phyloP scores from a whole-genome alignment of 2,113 vertebrate species.

The Artemisiospiza belli region DNA sequence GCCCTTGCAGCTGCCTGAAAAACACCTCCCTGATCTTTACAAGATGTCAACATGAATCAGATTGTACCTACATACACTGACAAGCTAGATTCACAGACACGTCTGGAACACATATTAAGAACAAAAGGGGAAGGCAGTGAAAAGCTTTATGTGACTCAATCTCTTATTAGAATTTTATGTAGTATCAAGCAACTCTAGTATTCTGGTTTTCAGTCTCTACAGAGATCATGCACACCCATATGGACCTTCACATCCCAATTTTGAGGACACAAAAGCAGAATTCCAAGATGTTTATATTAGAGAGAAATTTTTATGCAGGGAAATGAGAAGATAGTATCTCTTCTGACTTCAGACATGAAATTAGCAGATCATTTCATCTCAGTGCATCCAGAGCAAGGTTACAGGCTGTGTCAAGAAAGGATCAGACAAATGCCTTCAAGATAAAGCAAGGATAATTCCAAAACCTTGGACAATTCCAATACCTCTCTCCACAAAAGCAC shows the following conservation, averaged over 20 bases:
- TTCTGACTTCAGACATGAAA: slow-evolving; percentile 73
- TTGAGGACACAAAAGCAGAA: slow-evolving; percentile 41
- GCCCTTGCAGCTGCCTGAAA: slow-evolving; percentile 13
- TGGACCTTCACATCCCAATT: background rate
- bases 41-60: slow-evolving; percentile 5
- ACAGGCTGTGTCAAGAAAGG: slow-evolving; percentile 31
- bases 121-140: background rate
- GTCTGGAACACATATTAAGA: background rate
- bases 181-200: background rate
- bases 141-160: background rate
- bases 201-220: background rate
- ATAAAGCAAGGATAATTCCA: slow-evolving; percentile 61
- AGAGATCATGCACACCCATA: background rate
- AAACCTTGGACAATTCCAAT: slow-evolving; percentile 49
- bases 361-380: slow-evolving; percentile 67
- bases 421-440: slow-evolving; percentile 54
- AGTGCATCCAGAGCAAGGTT: slow-evolving; percentile 43
- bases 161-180: background rate
- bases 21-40: background rate
- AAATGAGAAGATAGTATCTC: slow-evolving; percentile 59
- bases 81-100: background rate
- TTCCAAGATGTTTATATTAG: slow-evolving; percentile 47
- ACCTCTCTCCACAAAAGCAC: slow-evolving; percentile 39
- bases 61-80: background rate
- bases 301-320: slow-evolving; percentile 53